These are phyloP conservation scores for Thereva unica DNA, from an alignment of 2,888 invertebrate species.

Conservation along the genomic window DNA sequence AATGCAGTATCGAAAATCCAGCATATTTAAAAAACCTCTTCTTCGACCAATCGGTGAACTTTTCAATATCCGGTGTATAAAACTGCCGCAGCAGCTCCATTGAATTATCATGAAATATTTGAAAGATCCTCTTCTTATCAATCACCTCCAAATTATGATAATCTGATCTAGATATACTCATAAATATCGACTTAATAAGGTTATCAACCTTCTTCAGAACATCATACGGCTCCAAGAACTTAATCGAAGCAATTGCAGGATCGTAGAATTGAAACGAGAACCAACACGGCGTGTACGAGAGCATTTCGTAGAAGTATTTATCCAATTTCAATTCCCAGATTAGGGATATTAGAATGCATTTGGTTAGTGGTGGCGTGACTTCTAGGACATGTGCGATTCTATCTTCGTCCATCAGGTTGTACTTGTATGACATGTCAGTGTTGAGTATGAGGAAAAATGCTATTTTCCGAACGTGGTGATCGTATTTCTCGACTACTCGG, in stretches of 20 bases:
- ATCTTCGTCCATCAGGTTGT: slow-evolving; percentile 47
- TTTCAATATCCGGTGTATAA: slow-evolving; percentile 50
- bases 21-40: slow-evolving; percentile 47
- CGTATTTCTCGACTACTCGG: slow-evolving; percentile 41
- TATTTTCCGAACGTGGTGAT: slow-evolving; percentile 47
- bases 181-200: slow-evolving; percentile 46
- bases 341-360: slow-evolving; percentile 48
- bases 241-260: slow-evolving; percentile 47
- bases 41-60: slow-evolving; percentile 47
- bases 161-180: slow-evolving; percentile 48
- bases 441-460: slow-evolving; percentile 50
- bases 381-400: slow-evolving; percentile 48
- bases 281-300: slow-evolving; percentile 50
- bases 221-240: slow-evolving; percentile 48
- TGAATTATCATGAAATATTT: slow-evolving; percentile 47
- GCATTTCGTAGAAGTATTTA: slow-evolving; percentile 48
- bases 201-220: slow-evolving; percentile 47
- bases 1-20: slow-evolving; percentile 48
- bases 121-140: slow-evolving; percentile 48
- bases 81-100: slow-evolving; percentile 50
- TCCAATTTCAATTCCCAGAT: slow-evolving; percentile 50
- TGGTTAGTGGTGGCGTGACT: slow-evolving; percentile 49
- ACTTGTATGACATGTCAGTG: slow-evolving; percentile 50
- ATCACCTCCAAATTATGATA: slow-evolving; percentile 45
- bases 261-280: slow-evolving; percentile 50